phyloP scores from a whole-genome alignment of 1,140 invertebrate genomes.

The Drosophila arizonae region DNA sequence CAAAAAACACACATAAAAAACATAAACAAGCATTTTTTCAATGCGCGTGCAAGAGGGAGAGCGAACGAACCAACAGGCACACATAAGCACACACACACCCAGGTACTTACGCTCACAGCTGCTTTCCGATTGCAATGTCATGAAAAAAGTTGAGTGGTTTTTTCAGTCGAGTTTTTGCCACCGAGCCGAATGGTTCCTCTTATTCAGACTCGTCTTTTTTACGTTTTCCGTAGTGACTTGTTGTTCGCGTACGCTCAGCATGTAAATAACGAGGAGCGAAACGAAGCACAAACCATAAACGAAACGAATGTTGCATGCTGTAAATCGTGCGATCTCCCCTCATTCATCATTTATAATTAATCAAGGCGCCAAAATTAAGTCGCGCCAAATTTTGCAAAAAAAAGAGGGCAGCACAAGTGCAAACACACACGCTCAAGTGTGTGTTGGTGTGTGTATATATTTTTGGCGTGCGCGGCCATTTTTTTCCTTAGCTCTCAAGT shows the following conservation, averaged over 20 bases:
- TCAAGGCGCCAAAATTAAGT: slow-evolving; percentile 44
- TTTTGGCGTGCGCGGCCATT: slow-evolving; percentile 80
- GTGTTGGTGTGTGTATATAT: slow-evolving; percentile 65
- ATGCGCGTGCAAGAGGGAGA: slow-evolving; percentile 31
- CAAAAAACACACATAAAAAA: slow-evolving; percentile 72
- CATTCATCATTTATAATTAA: slow-evolving; percentile 43
- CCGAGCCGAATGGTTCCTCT: slow-evolving; percentile 48
- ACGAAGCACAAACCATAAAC: slow-evolving; percentile 23
- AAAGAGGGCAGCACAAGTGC: slow-evolving; percentile 62
- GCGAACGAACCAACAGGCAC: slow-evolving; percentile 23
- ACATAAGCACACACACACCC: slow-evolving; percentile 15
- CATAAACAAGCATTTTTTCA: slow-evolving; percentile 76
- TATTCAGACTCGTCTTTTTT: slow-evolving; percentile 40
- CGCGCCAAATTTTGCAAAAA: slow-evolving; percentile 55
- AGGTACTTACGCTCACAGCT: slow-evolving; percentile 49
- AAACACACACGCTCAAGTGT: slow-evolving; percentile 50
- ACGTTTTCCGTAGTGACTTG: slow-evolving; percentile 48
- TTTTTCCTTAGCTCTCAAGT: slow-evolving; percentile 63
- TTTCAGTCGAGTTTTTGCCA: slow-evolving; percentile 67
- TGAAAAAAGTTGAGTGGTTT: slow-evolving; percentile 72
- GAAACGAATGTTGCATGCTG: slow-evolving; percentile 29
- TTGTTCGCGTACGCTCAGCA: slow-evolving; percentile 38
- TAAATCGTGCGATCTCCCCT: slow-evolving; percentile 26
- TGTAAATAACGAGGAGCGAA: slow-evolving; percentile 43
- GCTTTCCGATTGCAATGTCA: slow-evolving; percentile 37